Evolutionary conservation across 2,888 invertebrate genomes (phyloP).

Genomic region (Petrolisthes cinctipes): DNA sequence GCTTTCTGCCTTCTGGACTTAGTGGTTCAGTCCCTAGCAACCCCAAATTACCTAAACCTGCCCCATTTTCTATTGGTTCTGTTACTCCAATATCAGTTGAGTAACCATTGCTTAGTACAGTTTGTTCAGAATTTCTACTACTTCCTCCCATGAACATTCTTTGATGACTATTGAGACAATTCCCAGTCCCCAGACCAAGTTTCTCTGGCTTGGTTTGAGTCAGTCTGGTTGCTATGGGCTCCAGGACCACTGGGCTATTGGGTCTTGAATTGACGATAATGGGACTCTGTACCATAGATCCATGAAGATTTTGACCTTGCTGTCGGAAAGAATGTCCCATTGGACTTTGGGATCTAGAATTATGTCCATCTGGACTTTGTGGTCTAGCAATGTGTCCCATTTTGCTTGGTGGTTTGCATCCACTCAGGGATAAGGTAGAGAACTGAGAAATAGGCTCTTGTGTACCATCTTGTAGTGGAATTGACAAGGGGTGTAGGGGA

Average conservation of each 20-base stretch:
- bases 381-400: not conserved
- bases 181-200: not conserved
- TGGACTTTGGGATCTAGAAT: not conserved
- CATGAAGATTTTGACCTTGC: not conserved
- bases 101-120: not conserved
- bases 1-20: conserved; percentile 32
- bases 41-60: not conserved
- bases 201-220: not conserved
- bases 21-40: conserved; percentile 5
- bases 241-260: conserved; percentile 33
- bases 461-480: not conserved
- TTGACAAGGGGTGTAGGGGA: not conserved
- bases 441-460: not conserved
- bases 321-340: not conserved
- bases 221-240: conserved; percentile 23
- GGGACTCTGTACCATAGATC: not conserved
- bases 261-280: not conserved
- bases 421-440: not conserved
- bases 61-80: too few relatives aligned
- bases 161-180: not conserved
- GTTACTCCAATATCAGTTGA: not conserved
- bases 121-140: too few relatives aligned
- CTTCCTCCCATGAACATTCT: not conserved
- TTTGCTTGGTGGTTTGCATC: not conserved
- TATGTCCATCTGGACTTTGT: conserved; percentile 12